phyloP scores from a whole-genome alignment of 2,888 invertebrate species.

The Perithous albicinctus region DNA sequence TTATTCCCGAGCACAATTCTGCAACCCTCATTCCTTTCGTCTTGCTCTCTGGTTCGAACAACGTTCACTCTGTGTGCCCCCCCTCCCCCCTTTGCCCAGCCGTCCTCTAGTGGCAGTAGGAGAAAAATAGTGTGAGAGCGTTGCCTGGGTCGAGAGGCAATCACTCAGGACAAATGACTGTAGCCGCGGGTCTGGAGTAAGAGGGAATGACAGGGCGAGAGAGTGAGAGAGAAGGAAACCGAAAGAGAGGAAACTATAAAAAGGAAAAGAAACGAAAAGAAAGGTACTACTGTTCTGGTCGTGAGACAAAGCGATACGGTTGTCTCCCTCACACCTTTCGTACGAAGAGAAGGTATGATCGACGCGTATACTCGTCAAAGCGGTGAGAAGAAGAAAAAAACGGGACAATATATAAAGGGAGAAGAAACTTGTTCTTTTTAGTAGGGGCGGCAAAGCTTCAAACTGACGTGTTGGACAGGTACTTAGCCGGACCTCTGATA shows the following conservation, averaged over 20 bases:
- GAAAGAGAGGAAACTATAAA: background rate
- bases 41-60: conserved; percentile 16
- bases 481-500: conserved; percentile 12
- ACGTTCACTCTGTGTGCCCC: conserved; percentile 18
- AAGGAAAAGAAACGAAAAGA: conserved; percentile 1
- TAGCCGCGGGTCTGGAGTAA: conserved; percentile 50
- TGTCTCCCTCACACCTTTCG: background rate
- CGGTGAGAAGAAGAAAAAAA: conserved; percentile 1
- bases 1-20: conserved; percentile 47
- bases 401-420: background rate
- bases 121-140: conserved; percentile 70
- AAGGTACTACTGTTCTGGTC: conserved; percentile 17
- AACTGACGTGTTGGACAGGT: conserved; percentile 56
- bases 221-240: background rate
- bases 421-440: conserved; percentile 25
- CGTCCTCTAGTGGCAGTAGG: conserved; percentile 23
- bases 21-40: conserved; percentile 54
- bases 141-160: conserved; percentile 72
- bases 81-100: conserved; percentile 23
- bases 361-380: conserved; percentile 47
- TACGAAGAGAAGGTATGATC: conserved; percentile 25
- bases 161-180: conserved; percentile 77
- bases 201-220: background rate
- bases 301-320: conserved; percentile 52
- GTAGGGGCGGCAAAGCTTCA: background rate